Evolutionary conservation across 1,140 invertebrate species (phyloP), one percentile per base, ranked within the genome.

Genomic region (Diuraphis noxia): DNA sequence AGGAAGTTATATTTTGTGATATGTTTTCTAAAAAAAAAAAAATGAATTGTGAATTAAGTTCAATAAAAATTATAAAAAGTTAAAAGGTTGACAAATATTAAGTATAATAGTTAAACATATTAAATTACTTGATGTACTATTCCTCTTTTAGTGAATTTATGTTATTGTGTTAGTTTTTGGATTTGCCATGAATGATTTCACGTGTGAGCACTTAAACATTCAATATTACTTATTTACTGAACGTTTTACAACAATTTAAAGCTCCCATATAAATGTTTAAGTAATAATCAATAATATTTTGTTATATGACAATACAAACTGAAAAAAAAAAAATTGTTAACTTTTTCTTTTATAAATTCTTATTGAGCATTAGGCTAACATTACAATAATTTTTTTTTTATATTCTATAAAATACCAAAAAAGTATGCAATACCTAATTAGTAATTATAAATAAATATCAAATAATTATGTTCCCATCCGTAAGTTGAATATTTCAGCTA

Each of bases 331-430:
- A 87, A 52, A n/a, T 30, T 43, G 13, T n/a, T 40, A 30, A 56
- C 17, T 30, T 88, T 89, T 72, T 77, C 88, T 72, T 90, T 90
- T 79, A 90, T 38, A 91, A 91, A 91, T 81, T 90, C 72, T 91
- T 49, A 82, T 91, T 91, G 89, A 91, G 89, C 89, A 91, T 91
- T 91, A 91, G 89, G 41, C 89, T 91, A 91, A 91, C 77, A 91
- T 81, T 81, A 91, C 89, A 82, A 91, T 41, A 79, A 77, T 63
- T 77, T 90, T 77, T 40, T 79, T 85, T 90, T 52, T 91, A 81
- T 43, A 38, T 49, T 81, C 89, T 91, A 91, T 81, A 82, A 52
- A 79, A 81, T 81, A 91, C 89, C 89, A 90, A 77, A 90, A 79
- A 90, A 79, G 56, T 72, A 72, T 88, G n/a, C n/a, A 90, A 46